Evolutionary conservation across 1,140 invertebrate genomes (phyloP), one percentile per base, ranked within the genome.

Genomic region (Ceratina japonica): DNA sequence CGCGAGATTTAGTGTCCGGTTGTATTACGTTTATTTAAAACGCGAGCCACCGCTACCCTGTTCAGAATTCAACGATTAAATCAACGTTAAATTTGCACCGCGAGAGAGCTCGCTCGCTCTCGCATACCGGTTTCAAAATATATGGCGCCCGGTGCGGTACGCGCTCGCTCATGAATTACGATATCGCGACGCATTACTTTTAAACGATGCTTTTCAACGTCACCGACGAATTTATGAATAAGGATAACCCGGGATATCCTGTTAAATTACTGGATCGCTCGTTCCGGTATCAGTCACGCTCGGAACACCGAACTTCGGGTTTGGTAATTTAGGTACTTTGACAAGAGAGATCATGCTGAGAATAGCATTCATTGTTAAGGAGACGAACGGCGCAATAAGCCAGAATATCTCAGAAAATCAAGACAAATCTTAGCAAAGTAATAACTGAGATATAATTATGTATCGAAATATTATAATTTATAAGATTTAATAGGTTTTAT

Each of bases 201-300:
- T 78, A 78, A 78, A 78, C 37, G 75, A 78, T 72, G 75, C 68
- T 72, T 63, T 72, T 72, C 75, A 78, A 37, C 75, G 75, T 78
- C 75, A 61, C 70, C 68, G 31, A 49, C 69, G 75, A 64, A 78
- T 78, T 78, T 78, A 72, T 78, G 75, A 64, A 72, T 78, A 72
- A 72, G 75, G 75, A 78, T 78, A 64, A 78, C 75, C 68, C 5
- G 31, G 59, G 37, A 44, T 44, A 72, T 56, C 49, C n/a, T 37
- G 68, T 27, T 72, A 20, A 78, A 63, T 78, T 72, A 78, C 68
- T 49, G 59, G 68, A 72, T 37, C 31, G 24, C 12, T 20, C 20
- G 56, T 52, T 61, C 15, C 22, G 18, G 44, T 77, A 77, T 77
- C 75, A 77, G 70, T 77, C 66, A 71, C 18, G 15, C 44, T 22